Conservation (phyloP, 2,888 invertebrate species). For the Hypsopygia costalis region DNA sequence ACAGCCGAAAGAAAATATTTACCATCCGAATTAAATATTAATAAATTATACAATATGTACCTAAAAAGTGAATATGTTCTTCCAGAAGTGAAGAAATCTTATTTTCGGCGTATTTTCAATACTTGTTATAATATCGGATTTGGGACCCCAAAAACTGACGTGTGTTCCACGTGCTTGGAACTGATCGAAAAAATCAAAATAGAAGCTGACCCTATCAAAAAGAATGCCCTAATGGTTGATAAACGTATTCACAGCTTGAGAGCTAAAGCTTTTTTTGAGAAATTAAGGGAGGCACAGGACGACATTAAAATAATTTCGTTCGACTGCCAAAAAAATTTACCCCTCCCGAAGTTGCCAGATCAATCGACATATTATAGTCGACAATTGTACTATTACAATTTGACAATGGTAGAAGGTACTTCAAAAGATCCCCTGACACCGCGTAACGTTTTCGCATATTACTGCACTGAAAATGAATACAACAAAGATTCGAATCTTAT, state of each 20-base stretch:
- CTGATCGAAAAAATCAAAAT: constrained; percentile 19
- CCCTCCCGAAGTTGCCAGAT: constrained; percentile 3
- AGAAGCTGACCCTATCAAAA: constrained; percentile 14
- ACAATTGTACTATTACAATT: constrained; percentile 39
- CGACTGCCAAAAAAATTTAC: constrained; percentile 5
- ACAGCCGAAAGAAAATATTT: constrained; percentile 16
- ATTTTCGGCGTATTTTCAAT: constrained; percentile 23
- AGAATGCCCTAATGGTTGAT: constrained; percentile 13
- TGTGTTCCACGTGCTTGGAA: constrained; percentile 21
- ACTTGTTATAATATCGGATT: constrained; percentile 21
- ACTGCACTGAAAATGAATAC: constrained; percentile 22
- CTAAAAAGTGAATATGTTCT: constrained; percentile 11
- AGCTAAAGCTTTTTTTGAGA: constrained; percentile 15
- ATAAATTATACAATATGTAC: constrained; percentile 18
- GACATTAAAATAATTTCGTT: constrained; percentile 7
- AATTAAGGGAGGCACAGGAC: constrained; percentile 3
- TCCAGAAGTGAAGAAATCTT: constrained; percentile 16
- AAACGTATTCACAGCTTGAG: constrained; percentile 16
- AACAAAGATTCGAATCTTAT: constrained; percentile 22
- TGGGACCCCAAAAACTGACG: constrained; percentile 21
- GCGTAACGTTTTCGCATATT: constrained; percentile 27
- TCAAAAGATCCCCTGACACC: constrained; percentile 24
- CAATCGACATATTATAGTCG: constrained; percentile 31
- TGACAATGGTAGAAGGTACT: constrained; percentile 32
- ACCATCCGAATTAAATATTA: constrained; percentile 18